Percentiles rank a stretch among this genome's conserved stretches.
These are phyloP conservation scores for Rhadina sibilatrix DNA, from an alignment of 2,113 vertebrate species.

Conservation along the genomic window DNA sequence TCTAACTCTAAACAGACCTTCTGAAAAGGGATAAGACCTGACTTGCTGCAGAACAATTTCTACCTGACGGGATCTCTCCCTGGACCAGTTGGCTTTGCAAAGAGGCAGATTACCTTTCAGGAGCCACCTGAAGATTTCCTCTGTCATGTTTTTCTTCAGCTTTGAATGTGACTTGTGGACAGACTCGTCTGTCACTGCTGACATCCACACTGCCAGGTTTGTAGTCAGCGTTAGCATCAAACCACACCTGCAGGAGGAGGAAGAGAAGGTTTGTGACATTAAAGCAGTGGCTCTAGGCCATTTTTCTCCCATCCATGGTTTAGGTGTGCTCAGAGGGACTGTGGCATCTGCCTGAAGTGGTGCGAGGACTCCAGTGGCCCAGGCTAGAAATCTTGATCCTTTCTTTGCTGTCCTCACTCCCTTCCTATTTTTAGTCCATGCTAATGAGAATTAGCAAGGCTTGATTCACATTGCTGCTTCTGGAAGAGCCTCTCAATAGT, in stretches of 20 bases:
- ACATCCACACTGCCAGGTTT: conserved; percentile 92
- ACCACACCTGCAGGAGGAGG: conserved; percentile 79
- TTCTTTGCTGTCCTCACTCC: not conserved
- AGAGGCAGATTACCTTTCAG: conserved; percentile 14
- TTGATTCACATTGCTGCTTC: not conserved
- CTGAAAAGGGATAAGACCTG: not conserved
- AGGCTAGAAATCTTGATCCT: not conserved
- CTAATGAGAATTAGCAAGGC: not conserved
- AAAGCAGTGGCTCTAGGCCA: not conserved
- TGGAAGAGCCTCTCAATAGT: not conserved
- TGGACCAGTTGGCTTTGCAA: not conserved
- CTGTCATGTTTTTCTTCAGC: conserved; percentile 37
- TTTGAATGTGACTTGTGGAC: conserved; percentile 81
- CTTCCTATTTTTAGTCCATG: not conserved
- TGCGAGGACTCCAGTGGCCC: not conserved
- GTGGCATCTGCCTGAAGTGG: not conserved
- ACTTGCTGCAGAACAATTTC: not conserved
- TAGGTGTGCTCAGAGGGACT: not conserved
- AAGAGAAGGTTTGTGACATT: not conserved
- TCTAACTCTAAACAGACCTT: not conserved
- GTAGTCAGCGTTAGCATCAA: conserved; percentile 91
- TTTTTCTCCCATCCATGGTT: not conserved
- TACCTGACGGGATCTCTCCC: not conserved
- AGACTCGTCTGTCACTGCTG: conserved; percentile 88
- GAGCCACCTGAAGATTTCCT: conserved; percentile 42